Evolutionary conservation across 2,797 vertebrate genomes (phyloP).

Genomic region (Sphaeramia orbicularis): DNA sequence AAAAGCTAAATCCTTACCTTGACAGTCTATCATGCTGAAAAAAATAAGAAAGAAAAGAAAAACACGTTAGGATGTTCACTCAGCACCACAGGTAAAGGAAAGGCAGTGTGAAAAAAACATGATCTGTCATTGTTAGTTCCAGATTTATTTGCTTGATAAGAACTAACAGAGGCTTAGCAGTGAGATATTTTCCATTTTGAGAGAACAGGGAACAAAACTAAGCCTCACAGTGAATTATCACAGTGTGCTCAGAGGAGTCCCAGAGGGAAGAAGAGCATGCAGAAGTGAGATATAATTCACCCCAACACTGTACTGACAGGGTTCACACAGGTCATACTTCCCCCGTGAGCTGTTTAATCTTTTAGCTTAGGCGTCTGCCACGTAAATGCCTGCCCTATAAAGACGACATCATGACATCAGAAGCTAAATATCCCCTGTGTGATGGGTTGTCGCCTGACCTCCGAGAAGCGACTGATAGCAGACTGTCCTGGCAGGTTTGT

Average conservation of each 20-base stretch:
- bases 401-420: constrained; percentile 72
- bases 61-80: constrained; percentile 48
- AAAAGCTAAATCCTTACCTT: constrained; percentile 85
- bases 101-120: constrained; percentile 27
- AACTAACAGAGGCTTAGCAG: constrained; percentile 52
- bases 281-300: constrained; percentile 56
- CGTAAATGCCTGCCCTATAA: constrained; percentile 42
- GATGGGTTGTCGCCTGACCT: constrained; percentile 55
- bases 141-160: constrained; percentile 62
- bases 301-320: constrained; percentile 43
- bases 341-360: constrained; percentile 57
- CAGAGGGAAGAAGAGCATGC: constrained; percentile 32
- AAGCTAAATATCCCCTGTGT: constrained; percentile 54
- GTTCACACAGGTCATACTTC: constrained; percentile 56
- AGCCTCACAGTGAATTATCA: constrained; percentile 59
- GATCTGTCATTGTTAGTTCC: constrained; percentile 40
- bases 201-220: constrained; percentile 50
- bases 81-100: constrained; percentile 35
- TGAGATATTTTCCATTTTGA: constrained; percentile 47
- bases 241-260: constrained; percentile 26
- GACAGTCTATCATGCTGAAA: constrained; percentile 93
- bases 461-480: constrained; percentile 54
- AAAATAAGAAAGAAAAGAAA: constrained; percentile 60
- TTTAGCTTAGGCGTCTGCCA: constrained; percentile 46
- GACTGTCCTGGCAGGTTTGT: constrained; percentile 43